Conservation (phyloP, 2,113 vertebrate genomes). For the Paralichthys olivaceus region DNA sequence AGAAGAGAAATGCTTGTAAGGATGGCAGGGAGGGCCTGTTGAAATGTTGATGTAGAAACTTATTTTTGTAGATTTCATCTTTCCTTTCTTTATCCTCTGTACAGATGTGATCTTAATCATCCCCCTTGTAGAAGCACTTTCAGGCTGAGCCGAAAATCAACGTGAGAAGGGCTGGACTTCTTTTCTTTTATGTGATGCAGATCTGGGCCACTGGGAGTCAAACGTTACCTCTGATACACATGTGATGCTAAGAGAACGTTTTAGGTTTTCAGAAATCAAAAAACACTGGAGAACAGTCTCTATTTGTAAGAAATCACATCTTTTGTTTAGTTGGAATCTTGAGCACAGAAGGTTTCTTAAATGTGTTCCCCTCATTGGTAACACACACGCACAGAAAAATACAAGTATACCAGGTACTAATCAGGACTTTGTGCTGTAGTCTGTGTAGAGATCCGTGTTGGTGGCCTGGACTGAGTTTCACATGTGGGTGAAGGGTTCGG, state of each 20-base stretch:
- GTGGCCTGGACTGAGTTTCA: neutral
- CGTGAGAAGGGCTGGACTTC: conserved; percentile 2
- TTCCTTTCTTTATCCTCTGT: conserved; percentile 22
- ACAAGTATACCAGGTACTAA: no score
- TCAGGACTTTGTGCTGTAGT: no score
- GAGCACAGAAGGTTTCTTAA: no score
- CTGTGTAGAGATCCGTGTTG: neutral
- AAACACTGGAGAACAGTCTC: conserved; percentile 9
- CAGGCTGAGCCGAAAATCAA: conserved; percentile 40
- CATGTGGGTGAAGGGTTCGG: neutral
- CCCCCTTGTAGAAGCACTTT: conserved; percentile 9
- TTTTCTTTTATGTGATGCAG: conserved; percentile 10
- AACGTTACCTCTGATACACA: neutral
- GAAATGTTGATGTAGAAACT: conserved; percentile 49
- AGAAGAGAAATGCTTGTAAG: neutral
- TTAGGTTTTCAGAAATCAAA: neutral
- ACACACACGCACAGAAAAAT: no score
- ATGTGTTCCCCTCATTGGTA: no score
- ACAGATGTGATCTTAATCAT: conserved; percentile 12
- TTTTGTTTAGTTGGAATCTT: conserved; percentile 1
- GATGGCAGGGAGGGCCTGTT: neutral
- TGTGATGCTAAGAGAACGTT: neutral
- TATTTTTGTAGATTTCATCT: conserved; percentile 63
- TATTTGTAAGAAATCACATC: neutral
- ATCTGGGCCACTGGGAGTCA: conserved; percentile 15